These are phyloP conservation scores for Phalacrocorax pelagicus DNA, from an alignment of 2,113 vertebrate genomes.

Conservation along the genomic window DNA sequence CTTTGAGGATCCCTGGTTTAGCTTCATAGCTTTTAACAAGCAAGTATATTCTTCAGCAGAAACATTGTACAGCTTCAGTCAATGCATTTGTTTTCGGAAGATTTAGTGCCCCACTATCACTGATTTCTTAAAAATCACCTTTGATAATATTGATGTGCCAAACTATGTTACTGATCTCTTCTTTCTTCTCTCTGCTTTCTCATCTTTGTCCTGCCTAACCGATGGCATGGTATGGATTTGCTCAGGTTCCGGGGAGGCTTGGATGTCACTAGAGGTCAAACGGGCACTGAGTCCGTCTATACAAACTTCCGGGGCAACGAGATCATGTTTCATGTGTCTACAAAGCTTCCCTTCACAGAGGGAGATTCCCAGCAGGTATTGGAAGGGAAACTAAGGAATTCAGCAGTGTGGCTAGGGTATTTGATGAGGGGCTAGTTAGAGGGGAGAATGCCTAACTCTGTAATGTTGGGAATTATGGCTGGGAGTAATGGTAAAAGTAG, in stretches of 20 bases:
- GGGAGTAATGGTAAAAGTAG: not conserved
- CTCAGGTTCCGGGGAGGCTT: slow-evolving; percentile 88
- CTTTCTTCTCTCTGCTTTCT: not conserved
- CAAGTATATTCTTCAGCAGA: not conserved
- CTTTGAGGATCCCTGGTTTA: not conserved
- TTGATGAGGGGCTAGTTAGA: not conserved
- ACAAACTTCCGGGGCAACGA: slow-evolving; percentile 87
- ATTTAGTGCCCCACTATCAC: not conserved
- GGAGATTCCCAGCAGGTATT: slow-evolving; percentile 88
- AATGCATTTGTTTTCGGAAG: not conserved
- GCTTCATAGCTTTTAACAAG: not conserved
- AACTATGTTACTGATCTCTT: not conserved
- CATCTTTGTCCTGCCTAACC: not conserved
- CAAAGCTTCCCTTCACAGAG: slow-evolving; percentile 89
- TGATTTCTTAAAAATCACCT: not conserved
- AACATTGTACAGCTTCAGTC: not conserved
- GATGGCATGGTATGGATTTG: not conserved
- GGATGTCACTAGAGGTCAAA: slow-evolving; percentile 88
- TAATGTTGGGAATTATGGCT: not conserved
- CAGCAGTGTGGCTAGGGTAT: not conserved
- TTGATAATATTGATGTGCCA: not conserved
- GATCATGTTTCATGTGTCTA: slow-evolving; percentile 91
- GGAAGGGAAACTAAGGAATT: not conserved
- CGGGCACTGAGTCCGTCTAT: slow-evolving; percentile 85
- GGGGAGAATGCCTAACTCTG: not conserved